Percentiles rank a stretch among this genome's conserved stretches.
Conservation (phyloP, 2,797 vertebrate genomes). For the Botia almorhae region DNA sequence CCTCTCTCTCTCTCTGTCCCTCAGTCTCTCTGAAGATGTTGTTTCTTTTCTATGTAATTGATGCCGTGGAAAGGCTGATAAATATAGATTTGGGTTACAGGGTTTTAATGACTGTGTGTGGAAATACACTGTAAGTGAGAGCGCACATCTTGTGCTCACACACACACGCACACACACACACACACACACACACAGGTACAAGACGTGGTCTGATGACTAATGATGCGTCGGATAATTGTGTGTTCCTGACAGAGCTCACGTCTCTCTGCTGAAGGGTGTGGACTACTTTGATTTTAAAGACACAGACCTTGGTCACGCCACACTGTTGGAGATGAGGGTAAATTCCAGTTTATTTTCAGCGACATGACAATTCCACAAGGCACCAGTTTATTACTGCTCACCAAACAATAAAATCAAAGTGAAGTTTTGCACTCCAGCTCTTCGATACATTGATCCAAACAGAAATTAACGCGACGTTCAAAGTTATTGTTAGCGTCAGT, state of each 20-base stretch:
- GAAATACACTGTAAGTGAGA: background rate
- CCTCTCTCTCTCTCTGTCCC: background rate
- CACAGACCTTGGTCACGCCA: slow-evolving; percentile 30
- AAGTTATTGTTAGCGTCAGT: background rate
- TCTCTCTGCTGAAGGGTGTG: slow-evolving; percentile 41
- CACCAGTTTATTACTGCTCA: slow-evolving; percentile 24
- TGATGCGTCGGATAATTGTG: slow-evolving; percentile 18
- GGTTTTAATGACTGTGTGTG: background rate
- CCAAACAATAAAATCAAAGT: slow-evolving; percentile 34
- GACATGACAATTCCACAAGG: slow-evolving; percentile 29
- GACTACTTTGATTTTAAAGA: slow-evolving; percentile 15
- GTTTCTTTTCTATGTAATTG: background rate
- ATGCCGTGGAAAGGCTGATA: slow-evolving; percentile 3
- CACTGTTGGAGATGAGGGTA: slow-evolving; percentile 39
- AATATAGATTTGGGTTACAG: slow-evolving; percentile 2
- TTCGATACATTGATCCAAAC: background rate
- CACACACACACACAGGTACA: slow-evolving; percentile 24
- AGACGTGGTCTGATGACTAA: slow-evolving; percentile 35
- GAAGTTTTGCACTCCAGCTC: background rate
- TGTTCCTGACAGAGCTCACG: slow-evolving; percentile 35
- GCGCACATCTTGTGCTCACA: slow-evolving; percentile 11
- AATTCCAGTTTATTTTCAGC: slow-evolving; percentile 48
- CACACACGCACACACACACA: slow-evolving; percentile 37
- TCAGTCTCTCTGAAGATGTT: background rate
- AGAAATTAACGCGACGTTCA: background rate